phyloP scores from a whole-genome alignment of 2,797 vertebrate genomes.

The Knipowitschia caucasica region DNA sequence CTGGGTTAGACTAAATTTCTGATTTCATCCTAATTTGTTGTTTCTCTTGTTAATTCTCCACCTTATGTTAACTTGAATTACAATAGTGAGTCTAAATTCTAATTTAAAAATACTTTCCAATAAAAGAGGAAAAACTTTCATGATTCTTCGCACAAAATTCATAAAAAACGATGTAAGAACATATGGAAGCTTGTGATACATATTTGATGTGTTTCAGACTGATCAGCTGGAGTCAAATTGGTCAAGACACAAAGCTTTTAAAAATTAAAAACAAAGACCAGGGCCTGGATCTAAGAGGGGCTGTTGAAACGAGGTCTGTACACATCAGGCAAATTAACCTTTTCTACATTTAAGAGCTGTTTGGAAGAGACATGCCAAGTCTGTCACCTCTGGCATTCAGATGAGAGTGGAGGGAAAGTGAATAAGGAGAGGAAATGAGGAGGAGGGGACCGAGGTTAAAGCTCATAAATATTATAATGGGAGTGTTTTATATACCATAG shows the following conservation, averaged over 20 bases:
- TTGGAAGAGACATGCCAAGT: slow-evolving; percentile 53
- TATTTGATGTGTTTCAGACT: slow-evolving; percentile 77
- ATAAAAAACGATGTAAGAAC: no score
- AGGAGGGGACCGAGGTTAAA: slow-evolving; percentile 19
- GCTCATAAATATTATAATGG: slow-evolving; percentile 77
- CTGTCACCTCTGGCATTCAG: slow-evolving; percentile 58
- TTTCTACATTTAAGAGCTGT: slow-evolving; percentile 62
- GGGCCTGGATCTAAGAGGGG: slow-evolving; percentile 46
- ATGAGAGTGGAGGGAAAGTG: slow-evolving; percentile 19
- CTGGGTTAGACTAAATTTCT: no score
- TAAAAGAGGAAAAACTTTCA: no score
- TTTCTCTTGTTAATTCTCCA: no score
- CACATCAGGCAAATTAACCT: slow-evolving; percentile 66
- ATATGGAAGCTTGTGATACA: slow-evolving; percentile 56
- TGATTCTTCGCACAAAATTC: no score
- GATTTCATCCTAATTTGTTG: no score
- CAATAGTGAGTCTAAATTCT: no score
- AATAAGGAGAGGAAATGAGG: slow-evolving; percentile 14
- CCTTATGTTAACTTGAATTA: no score
- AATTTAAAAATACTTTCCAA: no score
- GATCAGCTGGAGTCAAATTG: slow-evolving; percentile 77
- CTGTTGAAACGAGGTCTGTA: slow-evolving; percentile 62
- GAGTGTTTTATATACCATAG: slow-evolving; percentile 35
- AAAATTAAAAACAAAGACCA: slow-evolving; percentile 72
- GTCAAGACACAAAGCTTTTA: slow-evolving; percentile 71